Evolutionary conservation across 2,888 invertebrate genomes (phyloP).

Genomic region (Cantharis nigra): DNA sequence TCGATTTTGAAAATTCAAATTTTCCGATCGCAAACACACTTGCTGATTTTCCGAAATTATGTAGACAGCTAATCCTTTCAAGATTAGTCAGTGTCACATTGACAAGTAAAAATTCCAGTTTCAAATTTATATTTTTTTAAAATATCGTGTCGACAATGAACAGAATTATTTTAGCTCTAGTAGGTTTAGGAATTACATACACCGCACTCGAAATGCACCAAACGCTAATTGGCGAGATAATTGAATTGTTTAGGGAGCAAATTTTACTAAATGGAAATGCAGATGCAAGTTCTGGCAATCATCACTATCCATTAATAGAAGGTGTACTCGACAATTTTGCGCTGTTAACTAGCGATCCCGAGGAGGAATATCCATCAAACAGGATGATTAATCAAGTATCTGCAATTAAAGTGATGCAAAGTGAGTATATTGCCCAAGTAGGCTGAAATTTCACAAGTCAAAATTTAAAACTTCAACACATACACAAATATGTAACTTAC

Average conservation of each 20-base stretch:
- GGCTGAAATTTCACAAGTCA: not conserved
- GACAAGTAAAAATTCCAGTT: not conserved
- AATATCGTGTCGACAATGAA: not conserved
- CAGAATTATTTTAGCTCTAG: not conserved
- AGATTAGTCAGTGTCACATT: not conserved
- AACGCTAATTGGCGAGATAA: not conserved
- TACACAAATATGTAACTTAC: not conserved
- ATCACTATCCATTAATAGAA: not conserved
- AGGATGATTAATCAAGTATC: not conserved
- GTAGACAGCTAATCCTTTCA: not conserved
- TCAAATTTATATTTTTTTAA: not conserved
- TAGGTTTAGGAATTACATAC: constrained; percentile 1
- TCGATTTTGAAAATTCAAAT: not conserved
- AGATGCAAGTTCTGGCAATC: not conserved
- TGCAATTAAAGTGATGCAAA: not conserved
- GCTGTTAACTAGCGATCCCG: not conserved
- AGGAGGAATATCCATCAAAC: not conserved
- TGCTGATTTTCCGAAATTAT: not conserved
- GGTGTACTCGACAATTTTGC: not conserved
- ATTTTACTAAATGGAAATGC: not conserved
- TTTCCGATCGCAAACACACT: no score
- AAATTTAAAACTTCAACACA: not conserved
- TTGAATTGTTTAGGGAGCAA: not conserved
- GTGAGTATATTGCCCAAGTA: not conserved
- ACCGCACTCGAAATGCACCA: not conserved